Base-by-base conservation (phyloP, 2,888 invertebrate species). In the Carabus problematicus region DNA sequence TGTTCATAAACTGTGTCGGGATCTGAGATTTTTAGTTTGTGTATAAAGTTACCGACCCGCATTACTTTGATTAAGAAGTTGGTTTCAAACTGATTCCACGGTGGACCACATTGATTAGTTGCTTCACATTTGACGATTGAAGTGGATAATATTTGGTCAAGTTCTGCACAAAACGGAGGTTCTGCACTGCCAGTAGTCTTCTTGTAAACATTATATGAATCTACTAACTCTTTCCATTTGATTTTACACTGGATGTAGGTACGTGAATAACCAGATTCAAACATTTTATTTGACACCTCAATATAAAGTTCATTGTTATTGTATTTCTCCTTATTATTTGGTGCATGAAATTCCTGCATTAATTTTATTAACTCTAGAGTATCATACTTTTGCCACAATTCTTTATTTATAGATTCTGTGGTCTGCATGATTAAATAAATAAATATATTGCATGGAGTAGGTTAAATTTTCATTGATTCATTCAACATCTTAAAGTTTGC, bases 81-180 rank as follows among this genome's bases (percentile, higher is more conserved):
- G 4, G 69, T 72, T 71, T 73, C 72, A 12, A 66, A 70, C 11
- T 62, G 42, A 8, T 64, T 69, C 72, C 72, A 72, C 29, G 59
- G 59, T 40, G 67, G 9, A 1, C 67, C 60, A 41, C 40, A 67
- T 6, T 47, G 59, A 19, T 67, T 67, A 11, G 14, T 12, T 6
- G 59, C 39, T 19, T 68, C 68, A 1, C n/a, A 8, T 9, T 60
- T 54, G 8, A 40, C 39, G 29, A 12, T 16, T 49, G 59, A 16
- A 43, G 61, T 43, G 1, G 39, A 29, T 45, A 69, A 56, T 12
- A 69, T 43, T 62, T 69, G 55, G n/a, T 62, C 55, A 9, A 69
- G 39, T 40, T 56, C 62, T 18, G 29, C 18, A 14, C 55, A 69
- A 47, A 40, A 62, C 2, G 16, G 39, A 8, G 61, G 69, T 29